A percentile compares a stretch with the other conserved stretches of the same genome.
phyloP scores from a whole-genome alignment of 2,113 vertebrate species.

The Fregata magnificens region DNA sequence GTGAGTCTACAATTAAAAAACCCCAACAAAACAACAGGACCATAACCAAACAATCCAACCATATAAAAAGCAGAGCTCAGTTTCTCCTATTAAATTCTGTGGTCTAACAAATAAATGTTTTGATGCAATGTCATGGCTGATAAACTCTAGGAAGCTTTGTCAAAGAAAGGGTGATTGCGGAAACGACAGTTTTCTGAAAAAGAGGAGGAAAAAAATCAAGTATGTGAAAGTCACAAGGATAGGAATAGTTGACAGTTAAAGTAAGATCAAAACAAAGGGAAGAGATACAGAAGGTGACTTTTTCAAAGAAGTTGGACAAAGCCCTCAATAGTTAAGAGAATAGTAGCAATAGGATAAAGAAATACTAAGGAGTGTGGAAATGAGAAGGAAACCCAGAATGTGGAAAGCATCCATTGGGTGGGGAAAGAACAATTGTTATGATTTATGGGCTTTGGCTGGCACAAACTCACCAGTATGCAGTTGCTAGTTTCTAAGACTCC shows the following conservation, averaged over 20 bases:
- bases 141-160: not conserved
- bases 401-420: not conserved
- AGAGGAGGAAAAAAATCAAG: not conserved
- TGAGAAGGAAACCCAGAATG: not conserved
- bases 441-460: not conserved
- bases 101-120: not conserved
- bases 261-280: not conserved
- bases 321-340: not conserved
- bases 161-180: accelerated
- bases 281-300: not conserved
- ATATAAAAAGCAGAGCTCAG: not conserved
- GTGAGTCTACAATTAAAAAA: not conserved
- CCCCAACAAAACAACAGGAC: not conserved
- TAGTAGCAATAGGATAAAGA: not conserved
- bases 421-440: not conserved
- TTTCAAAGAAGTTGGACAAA: not conserved
- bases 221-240: not conserved
- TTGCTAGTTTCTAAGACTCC: not conserved
- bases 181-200: not conserved
- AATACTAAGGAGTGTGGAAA: not conserved
- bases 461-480: not conserved
- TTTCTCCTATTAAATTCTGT: not conserved
- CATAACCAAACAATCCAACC: not conserved
- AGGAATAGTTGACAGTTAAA: not conserved
- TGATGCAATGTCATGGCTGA: not conserved